These are phyloP conservation scores for Jaculus jaculus DNA, from an alignment of 2,113 vertebrate species.

Conservation along the genomic window DNA sequence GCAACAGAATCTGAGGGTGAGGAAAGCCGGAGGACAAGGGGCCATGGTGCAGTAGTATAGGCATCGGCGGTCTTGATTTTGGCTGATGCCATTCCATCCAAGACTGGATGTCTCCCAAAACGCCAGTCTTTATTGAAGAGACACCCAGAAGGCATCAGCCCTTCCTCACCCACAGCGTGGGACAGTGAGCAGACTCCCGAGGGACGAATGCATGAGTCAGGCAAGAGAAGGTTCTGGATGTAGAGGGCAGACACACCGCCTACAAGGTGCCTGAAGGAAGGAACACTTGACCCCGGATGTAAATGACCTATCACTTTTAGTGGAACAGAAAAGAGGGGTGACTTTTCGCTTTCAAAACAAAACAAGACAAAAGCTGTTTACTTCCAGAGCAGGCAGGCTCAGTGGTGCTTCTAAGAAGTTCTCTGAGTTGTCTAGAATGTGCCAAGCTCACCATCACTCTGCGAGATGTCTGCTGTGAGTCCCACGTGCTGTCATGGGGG, in stretches of 20 bases:
- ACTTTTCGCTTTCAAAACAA: background rate
- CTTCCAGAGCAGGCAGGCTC: background rate
- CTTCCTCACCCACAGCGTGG: background rate
- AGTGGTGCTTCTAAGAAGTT: background rate
- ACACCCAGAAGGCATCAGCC: background rate
- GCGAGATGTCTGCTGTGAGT: background rate
- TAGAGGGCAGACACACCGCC: background rate
- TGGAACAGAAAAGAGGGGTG: background rate
- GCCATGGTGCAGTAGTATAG: fast-evolving
- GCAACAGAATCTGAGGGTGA: background rate
- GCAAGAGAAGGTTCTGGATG: fast-evolving
- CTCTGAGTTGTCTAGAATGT: background rate
- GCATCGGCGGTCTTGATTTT: background rate
- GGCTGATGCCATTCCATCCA: background rate
- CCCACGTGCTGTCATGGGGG: fast-evolving
- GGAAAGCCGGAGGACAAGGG: background rate
- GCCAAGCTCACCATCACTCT: background rate
- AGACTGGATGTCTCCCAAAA: background rate
- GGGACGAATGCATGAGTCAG: background rate
- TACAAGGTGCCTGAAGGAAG: background rate
- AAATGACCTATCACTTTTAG: background rate
- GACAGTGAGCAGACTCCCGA: background rate
- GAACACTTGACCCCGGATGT: background rate
- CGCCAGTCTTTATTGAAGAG: background rate
- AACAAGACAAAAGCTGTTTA: background rate